Evolutionary conservation across 2,113 vertebrate genomes (phyloP), one percentile per base, ranked within the genome.

Genomic region (Trogon surrucura): DNA sequence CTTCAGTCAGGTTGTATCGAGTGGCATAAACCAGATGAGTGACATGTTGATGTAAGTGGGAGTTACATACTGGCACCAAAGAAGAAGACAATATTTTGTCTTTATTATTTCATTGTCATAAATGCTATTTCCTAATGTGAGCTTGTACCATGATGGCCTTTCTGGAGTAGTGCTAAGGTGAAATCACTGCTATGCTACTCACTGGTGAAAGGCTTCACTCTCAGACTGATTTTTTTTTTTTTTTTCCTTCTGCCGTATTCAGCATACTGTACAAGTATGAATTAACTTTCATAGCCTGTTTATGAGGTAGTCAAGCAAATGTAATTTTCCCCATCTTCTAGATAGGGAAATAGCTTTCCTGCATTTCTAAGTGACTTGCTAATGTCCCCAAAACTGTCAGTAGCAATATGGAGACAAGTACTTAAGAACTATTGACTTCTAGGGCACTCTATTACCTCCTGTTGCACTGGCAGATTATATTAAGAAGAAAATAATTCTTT

Each of bases 281-380:
- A 81, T 93, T 91, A 67, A 30, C 77, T 84, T 79, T 69, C 86
- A 87, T 5, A 51, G 65, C 72, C 80, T 78, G 86, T 87, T 93
- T 64, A 90, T 86, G 38, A 84, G 77, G 47, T 78, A 95, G 60
- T 80, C 56, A 81, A 92, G 88, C 57, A 95, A 84, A 83, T 74
- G 71, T 23, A 36, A 84, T 91, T 91, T 86, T 54, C 18, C 23
- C 29, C 30, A 25, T 91, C 82, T 90, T 66, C 23, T 19, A 47
- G 71, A 50, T 54, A 38, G 51, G 7, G 38, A 58, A 92, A 86
- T 9, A 70, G 72, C 83, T 88, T 73, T 70, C 27, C 69, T 86
- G 56, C 54, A 38, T 73, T 88, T 66, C 38, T 65, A 30, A 92
- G 75, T 78, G 72, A 88, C 80, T 88, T 91, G 69, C 45, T 93